These are phyloP conservation scores for Elachura formosa DNA, from an alignment of 2,113 vertebrate species.

Conservation along the genomic window DNA sequence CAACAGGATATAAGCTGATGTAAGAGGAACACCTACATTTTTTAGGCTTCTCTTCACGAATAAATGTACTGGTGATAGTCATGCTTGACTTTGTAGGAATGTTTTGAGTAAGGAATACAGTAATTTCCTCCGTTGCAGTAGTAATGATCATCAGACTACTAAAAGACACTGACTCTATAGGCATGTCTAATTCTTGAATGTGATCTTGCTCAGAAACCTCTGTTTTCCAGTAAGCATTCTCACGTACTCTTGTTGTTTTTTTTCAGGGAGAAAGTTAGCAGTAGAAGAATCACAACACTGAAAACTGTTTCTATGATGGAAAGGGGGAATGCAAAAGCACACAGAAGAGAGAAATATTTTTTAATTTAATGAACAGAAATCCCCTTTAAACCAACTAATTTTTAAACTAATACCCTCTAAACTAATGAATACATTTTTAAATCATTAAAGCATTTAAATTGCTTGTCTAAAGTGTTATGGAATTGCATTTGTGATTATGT, in stretches of 20 bases:
- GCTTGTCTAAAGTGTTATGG: background rate
- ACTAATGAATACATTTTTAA: background rate
- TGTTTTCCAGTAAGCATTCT: background rate
- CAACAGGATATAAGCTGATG: conserved; percentile 66
- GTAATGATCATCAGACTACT: background rate
- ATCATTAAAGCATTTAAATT: background rate
- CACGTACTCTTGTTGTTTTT: background rate
- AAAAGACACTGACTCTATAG: background rate
- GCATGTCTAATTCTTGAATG: background rate
- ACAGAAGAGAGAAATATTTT: background rate
- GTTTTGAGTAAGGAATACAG: conserved; percentile 43
- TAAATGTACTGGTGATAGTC: background rate
- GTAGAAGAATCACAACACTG: background rate
- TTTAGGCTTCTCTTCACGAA: background rate
- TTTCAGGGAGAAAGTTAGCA: background rate
- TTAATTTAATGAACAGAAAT: background rate
- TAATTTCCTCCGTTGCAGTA: conserved; percentile 8
- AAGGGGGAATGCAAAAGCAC: background rate
- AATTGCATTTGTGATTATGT: background rate
- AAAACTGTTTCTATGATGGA: background rate
- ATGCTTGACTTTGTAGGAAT: conserved; percentile 1
- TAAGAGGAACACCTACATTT: conserved; percentile 60
- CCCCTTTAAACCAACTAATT: background rate
- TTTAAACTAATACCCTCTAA: no score
- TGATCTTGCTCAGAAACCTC: background rate